These are phyloP conservation scores for Drosophila mercatorum DNA, from an alignment of 2,888 invertebrate species.

Conservation along the genomic window DNA sequence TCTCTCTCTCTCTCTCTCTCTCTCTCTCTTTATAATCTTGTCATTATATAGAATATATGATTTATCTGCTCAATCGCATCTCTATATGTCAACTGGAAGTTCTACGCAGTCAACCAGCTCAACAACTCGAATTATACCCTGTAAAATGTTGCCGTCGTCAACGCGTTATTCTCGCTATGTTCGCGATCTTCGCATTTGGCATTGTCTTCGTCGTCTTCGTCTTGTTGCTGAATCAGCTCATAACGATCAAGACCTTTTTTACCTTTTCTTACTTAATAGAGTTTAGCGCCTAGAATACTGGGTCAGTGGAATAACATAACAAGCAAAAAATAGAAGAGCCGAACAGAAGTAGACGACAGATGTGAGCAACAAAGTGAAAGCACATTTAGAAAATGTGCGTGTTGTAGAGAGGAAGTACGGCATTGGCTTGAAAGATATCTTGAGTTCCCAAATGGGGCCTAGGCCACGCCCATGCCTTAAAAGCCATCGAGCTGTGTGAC, in stretches of 20 bases:
- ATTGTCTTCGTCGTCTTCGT: constrained; percentile 1
- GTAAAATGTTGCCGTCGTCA: constrained; percentile 1
- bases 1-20: no score
- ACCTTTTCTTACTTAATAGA: constrained; percentile 36
- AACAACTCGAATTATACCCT: background rate
- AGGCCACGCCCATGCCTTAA: background rate
- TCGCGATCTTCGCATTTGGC: constrained; percentile 21
- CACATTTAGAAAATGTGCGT: constrained; percentile 15
- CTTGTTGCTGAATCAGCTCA: constrained; percentile 21
- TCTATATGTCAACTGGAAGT: background rate
- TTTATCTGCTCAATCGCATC: background rate
- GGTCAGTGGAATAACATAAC: constrained; percentile 67
- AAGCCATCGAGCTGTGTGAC: background rate
- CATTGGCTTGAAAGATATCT: background rate
- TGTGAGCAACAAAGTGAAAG: constrained; percentile 41
- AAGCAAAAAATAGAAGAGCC: background rate
- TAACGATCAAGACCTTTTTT: constrained; percentile 22
- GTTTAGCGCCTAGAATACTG: constrained; percentile 52
- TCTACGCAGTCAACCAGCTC: background rate
- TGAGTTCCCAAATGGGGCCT: background rate
- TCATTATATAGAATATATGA: background rate
- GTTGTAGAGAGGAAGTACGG: background rate
- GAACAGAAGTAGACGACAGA: background rate
- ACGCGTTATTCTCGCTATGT: constrained; percentile 13
- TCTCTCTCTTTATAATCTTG: no score